These are phyloP conservation scores for Sylvicola cinctus DNA, from an alignment of 2,888 invertebrate genomes.

Conservation along the genomic window DNA sequence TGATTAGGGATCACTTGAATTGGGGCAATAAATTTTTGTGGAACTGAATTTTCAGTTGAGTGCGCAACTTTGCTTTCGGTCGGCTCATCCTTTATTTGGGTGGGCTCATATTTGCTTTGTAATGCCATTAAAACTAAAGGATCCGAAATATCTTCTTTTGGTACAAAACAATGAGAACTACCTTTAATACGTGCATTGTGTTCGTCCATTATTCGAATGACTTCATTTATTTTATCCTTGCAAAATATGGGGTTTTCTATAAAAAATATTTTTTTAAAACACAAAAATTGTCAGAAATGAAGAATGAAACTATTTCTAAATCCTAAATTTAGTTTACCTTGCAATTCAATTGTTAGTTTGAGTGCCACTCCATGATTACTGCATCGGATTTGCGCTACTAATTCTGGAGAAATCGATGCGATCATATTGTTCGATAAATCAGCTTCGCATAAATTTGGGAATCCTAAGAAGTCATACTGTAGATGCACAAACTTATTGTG, in stretches of 20 bases:
- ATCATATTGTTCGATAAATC: conserved; percentile 63
- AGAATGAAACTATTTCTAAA: too few species aligned
- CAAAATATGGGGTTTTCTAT: conserved; percentile 67
- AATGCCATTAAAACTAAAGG: conserved; percentile 15
- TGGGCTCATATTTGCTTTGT: too few species aligned
- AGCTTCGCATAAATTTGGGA: conserved; percentile 61
- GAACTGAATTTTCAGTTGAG: too few species aligned
- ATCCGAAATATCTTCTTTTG: conserved; percentile 21
- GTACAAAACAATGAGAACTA: conserved; percentile 32
- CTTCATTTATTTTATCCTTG: conserved; percentile 47
- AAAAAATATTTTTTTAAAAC: too few species aligned
- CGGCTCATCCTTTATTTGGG: too few species aligned
- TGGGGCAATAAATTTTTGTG: too few species aligned
- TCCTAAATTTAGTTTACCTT: conserved; percentile 41
- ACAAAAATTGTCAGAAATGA: too few species aligned
- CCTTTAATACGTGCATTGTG: conserved; percentile 54
- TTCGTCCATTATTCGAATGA: conserved; percentile 45
- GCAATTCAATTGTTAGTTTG: conserved; percentile 46
- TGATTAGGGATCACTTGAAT: too few species aligned
- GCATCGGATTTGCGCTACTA: conserved; percentile 62
- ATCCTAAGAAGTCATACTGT: conserved; percentile 62
- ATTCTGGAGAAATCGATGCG: conserved; percentile 44
- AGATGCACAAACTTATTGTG: conserved; percentile 54
- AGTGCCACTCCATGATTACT: conserved; percentile 55
- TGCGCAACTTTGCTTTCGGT: too few species aligned